Evolutionary conservation across 2,797 vertebrate genomes (phyloP), one percentile per base, ranked within the genome.

Genomic region (Falco biarmicus): DNA sequence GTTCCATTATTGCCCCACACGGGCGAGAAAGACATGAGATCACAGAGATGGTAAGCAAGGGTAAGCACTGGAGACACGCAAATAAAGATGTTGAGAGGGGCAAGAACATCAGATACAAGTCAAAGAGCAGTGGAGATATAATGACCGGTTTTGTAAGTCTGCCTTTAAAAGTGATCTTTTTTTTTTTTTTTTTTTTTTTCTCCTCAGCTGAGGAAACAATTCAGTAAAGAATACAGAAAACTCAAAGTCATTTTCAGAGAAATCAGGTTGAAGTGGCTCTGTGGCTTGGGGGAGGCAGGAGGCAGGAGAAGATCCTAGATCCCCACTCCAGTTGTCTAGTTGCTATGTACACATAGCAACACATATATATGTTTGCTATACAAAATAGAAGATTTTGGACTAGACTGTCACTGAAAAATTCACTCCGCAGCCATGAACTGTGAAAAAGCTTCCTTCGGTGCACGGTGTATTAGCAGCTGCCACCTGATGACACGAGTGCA

Each of bases 401-500:
- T 57, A 64, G 53, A 11, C 28, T 73, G 10, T 31, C 29, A 5
- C 24, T 54, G 59, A 34, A 89, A 79, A 79, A 84, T 57, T 64
- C 39, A 41, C 57, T 22, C 19, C 13, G 31, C 54, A 45, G 22
- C n/a, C 18, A 80, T 10, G 28, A 61, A 5, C 28, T 13, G 29
- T 39, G 53, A 45, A 43, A 86, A 54, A 86, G 21, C 57, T 65
- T 61, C 17, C 16, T 25, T 32, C 34, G 74, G 17, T 34, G 37
- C 34, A 20, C 1, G 6, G 13, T 19, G 19, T 61, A 29, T 34
- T 32, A 70, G 79, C 41, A 68, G 54, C 61, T 91, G 71, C 43
- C 50, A 29, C 24, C 34, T 78, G 56, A 53, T 56, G 45, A 43
- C 64, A 61, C 0, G 1, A 59, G 18, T 0, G 2, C 79, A 43